Evolutionary conservation across 2,797 vertebrate genomes (phyloP), one percentile per base, ranked within the genome.

Genomic region (Antennarius maculatus): DNA sequence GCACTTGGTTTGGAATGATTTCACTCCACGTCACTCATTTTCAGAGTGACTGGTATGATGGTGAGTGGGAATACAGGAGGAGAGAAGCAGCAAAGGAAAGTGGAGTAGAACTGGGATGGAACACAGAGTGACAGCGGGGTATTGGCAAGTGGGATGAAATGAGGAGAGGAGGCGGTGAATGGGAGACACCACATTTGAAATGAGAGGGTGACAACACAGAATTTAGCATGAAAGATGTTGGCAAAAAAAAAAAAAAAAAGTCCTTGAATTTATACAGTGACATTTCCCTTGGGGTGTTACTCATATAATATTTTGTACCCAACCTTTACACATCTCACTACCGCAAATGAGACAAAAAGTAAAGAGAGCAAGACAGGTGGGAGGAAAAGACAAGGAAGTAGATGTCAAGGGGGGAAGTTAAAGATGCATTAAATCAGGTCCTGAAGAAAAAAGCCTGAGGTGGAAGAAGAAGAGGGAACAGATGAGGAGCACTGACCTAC

Each of bases 401-500:
- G 39, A 31, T 3, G 3, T 5, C 5, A 48, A 50, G 42, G 17
- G 7, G 41, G 49, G 46, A 27, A 59, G 64, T 15, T 51, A 74
- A 50, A 34, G 49, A 53, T 69, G 43, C 6, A 10, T 74, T 56
- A 61, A 56, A 58, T 67, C 5, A 49, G 54, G 34, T 71, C 49
- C 54, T 58, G 42, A 49, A 18, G 54, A 27, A 49, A 53, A 46
- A 29, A 64, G 37, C 29, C 47, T 15, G 48, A 65, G 55, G 53
- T 60, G 14, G 27, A 23, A 63, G 57, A 61, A 42, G 48, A 17
- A 37, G 39, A 47, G 56, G 43, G 60, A 54, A 57, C 12, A 58
- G 37, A 71, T 50, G 63, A 64, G 31, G 31, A 34, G 43, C 57
- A 78, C 68, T 85, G 54, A 74, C 65, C 34, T 12, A 34, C 13